A percentile compares a stretch with the other conserved stretches of the same genome.
Evolutionary conservation across 2,113 vertebrate genomes (phyloP).

Genomic region (Nycticorax nycticorax): DNA sequence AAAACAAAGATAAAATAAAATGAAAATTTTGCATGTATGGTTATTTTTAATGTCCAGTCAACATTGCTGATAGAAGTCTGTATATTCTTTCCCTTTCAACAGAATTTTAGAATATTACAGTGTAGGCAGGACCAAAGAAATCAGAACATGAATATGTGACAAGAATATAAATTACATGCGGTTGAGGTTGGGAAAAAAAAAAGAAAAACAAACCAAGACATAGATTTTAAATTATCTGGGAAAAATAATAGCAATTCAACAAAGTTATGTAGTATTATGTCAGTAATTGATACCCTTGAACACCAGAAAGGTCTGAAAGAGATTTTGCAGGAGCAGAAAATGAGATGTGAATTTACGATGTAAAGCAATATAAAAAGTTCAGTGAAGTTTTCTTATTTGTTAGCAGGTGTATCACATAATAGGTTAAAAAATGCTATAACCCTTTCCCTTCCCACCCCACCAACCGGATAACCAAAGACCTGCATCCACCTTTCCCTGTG

Average conservation of each 20-base stretch:
- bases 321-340: not conserved
- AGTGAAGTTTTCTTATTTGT: not conserved
- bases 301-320: not conserved
- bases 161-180: not conserved
- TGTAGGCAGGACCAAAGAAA: not conserved
- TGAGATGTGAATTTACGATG: not conserved
- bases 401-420: not conserved
- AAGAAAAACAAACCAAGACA: not conserved
- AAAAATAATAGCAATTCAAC: not conserved
- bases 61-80: not conserved
- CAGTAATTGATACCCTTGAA: not conserved
- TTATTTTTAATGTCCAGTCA: not conserved
- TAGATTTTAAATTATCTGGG: not conserved
- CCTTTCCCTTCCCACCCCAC: not conserved
- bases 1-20: not conserved
- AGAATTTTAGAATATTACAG: not conserved
- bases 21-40: not conserved
- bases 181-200: rapidly evolving
- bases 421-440: not conserved
- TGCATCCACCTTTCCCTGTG: rapidly evolving
- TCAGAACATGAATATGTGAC: not conserved
- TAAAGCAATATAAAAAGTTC: not conserved
- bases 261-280: not conserved
- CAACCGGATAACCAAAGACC: not conserved
- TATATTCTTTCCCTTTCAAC: not conserved